A percentile compares a stretch with the other conserved stretches of the same genome.
These are phyloP conservation scores for Ectobius pallidus DNA, from an alignment of 2,888 invertebrate species.

Conservation along the genomic window DNA sequence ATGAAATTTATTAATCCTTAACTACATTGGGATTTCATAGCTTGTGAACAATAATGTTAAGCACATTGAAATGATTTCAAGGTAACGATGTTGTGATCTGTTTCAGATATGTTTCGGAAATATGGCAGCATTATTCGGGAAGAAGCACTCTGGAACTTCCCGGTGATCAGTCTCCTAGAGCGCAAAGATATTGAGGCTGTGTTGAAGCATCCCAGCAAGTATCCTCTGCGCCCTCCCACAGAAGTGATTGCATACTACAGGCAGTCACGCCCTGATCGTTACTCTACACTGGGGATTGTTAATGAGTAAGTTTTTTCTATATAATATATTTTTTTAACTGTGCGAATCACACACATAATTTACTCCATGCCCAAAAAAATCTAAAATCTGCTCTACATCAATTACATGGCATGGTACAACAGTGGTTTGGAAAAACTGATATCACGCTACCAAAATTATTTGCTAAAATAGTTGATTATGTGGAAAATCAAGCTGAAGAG, in stretches of 20 bases:
- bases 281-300: constrained; percentile 79
- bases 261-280: constrained; percentile 74
- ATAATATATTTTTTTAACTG: no score
- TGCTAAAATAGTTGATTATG: no score
- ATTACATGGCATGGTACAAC: constrained; percentile 8
- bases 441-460: no score
- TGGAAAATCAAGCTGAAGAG: no score
- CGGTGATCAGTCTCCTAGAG: constrained; percentile 75
- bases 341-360: no score
- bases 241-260: constrained; percentile 81
- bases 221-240: constrained; percentile 81
- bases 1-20: no score
- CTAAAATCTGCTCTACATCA: constrained; percentile 39
- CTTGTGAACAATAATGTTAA: no score
- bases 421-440: no score
- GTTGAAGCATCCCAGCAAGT: constrained; percentile 72
- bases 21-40: no score
- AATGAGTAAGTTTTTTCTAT: constrained; percentile 72
- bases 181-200: constrained; percentile 76
- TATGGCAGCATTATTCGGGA: constrained; percentile 82
- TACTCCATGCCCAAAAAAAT: no score
- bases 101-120: constrained; percentile 68
- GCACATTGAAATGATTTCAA: no score
- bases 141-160: constrained; percentile 73
- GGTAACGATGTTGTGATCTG: no score